Percentiles rank a stretch among this genome's conserved stretches.
These are phyloP conservation scores for Drosophila nebulosa DNA, from an alignment of 1,140 invertebrate species.

Conservation along the genomic window DNA sequence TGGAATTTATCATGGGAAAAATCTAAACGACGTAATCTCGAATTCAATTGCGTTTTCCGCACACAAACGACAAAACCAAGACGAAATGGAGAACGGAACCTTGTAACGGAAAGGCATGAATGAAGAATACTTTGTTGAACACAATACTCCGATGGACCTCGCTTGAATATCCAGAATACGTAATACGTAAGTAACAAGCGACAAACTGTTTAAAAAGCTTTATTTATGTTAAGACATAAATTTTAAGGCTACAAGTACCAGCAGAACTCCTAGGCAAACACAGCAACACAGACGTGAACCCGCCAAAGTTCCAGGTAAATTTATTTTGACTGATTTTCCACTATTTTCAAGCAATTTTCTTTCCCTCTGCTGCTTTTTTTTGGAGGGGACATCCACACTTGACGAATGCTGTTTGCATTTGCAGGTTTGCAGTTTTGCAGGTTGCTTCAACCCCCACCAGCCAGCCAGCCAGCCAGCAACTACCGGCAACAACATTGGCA, in stretches of 20 bases:
- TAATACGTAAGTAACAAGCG: constrained; percentile 43
- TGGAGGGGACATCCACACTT: constrained; percentile 51
- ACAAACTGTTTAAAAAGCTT: constrained; percentile 74
- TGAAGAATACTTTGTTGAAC: constrained; percentile 38
- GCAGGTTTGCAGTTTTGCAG: constrained; percentile 5
- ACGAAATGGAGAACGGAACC: neutral
- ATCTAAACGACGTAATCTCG: constrained; percentile 72
- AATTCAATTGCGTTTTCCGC: constrained; percentile 67
- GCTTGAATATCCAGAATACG: neutral
- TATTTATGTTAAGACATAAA: constrained; percentile 75
- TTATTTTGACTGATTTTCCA: constrained; percentile 67
- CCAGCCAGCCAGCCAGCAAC: too few species aligned
- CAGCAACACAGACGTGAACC: constrained; percentile 37
- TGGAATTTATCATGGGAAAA: constrained; percentile 64
- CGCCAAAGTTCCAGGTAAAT: constrained; percentile 60
- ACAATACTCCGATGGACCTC: constrained; percentile 41
- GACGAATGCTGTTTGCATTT: constrained; percentile 33
- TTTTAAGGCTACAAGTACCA: constrained; percentile 66
- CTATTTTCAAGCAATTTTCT: constrained; percentile 27
- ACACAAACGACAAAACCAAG: neutral
- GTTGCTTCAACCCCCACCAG: neutral
- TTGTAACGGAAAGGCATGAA: constrained; percentile 13
- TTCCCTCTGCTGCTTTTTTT: constrained; percentile 6
- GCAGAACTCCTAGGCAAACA: too few species aligned
- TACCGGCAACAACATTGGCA: constrained; percentile 27